Evolutionary conservation across 2,113 vertebrate genomes (phyloP).

Genomic region (Cettia cetti): DNA sequence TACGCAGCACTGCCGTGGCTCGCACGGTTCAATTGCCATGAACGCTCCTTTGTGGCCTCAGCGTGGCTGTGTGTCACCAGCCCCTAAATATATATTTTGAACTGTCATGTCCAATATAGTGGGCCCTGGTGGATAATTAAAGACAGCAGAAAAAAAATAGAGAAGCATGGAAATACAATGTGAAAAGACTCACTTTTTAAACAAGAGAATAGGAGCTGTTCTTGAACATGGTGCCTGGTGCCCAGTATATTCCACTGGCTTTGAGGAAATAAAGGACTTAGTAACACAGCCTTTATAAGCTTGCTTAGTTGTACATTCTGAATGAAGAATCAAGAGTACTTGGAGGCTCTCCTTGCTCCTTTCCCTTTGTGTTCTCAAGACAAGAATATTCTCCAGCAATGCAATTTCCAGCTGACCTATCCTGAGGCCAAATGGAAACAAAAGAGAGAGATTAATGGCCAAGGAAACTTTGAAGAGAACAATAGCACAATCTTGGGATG

Average conservation of each 20-base stretch:
- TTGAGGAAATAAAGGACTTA: constrained; percentile 12
- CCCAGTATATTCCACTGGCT: neutral
- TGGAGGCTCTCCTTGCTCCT: neutral
- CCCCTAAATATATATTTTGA: constrained; percentile 24
- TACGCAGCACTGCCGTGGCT: neutral
- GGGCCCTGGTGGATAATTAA: constrained; percentile 34
- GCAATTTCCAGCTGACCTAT: constrained; percentile 48
- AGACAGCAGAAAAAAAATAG: neutral
- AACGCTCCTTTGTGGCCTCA: constrained; percentile 1
- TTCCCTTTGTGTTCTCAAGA: neutral
- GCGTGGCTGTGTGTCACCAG: neutral
- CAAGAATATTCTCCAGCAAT: constrained; percentile 10
- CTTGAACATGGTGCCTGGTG: neutral
- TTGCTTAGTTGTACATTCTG: neutral
- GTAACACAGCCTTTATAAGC: neutral
- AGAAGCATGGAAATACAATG: neutral
- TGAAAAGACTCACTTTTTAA: neutral
- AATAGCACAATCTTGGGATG: constrained; percentile 17
- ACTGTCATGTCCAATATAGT: constrained; percentile 9
- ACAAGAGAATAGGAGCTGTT: neutral
- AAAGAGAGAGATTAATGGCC: constrained; percentile 37
- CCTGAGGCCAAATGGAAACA: constrained; percentile 38
- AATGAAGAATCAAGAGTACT: neutral
- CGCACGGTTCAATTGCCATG: neutral
- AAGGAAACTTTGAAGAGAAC: constrained; percentile 43